Evolutionary conservation across 1,140 invertebrate genomes (phyloP).

Genomic region (Aphelinus atriplicis): DNA sequence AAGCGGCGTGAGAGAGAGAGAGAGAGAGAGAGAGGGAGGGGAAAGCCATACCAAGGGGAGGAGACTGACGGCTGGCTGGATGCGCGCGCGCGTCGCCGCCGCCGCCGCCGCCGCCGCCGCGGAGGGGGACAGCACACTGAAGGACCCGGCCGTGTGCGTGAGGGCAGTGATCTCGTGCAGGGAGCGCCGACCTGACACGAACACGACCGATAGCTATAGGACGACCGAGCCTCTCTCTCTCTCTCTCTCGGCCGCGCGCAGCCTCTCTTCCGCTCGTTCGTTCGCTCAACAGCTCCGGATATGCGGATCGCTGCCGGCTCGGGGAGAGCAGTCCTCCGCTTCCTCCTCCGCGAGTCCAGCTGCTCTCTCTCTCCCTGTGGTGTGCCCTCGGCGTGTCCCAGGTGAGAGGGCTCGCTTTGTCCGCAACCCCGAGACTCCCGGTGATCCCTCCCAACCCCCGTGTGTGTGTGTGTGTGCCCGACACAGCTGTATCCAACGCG

Average conservation of each 20-base stretch:
- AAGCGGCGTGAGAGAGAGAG: not conserved
- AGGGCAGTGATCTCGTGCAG: slow-evolving; percentile 65
- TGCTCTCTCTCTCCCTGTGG: slow-evolving; percentile 3
- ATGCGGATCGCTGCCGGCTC: too few relatives aligned
- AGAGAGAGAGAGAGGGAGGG: not conserved
- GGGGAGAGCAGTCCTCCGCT: too few relatives aligned
- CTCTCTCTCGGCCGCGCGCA: too few relatives aligned
- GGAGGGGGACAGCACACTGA: slow-evolving; percentile 28
- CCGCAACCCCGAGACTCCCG: too few relatives aligned
- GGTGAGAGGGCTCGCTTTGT: too few relatives aligned
- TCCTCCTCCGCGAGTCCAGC: not conserved
- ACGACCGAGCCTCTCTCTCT: slow-evolving; percentile 39
- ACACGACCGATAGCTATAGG: slow-evolving; percentile 47
- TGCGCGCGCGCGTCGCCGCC: not conserved
- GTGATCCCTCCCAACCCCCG: too few relatives aligned
- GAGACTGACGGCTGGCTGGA: not conserved
- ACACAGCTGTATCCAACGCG: too few relatives aligned
- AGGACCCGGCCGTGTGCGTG: slow-evolving; percentile 59
- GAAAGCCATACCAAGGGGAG: not conserved
- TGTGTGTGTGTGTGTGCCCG: too few relatives aligned
- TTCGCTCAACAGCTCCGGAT: too few relatives aligned
- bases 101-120: not conserved
- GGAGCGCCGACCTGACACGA: slow-evolving; percentile 66
- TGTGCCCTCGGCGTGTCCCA: too few relatives aligned
- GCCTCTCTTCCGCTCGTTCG: too few relatives aligned